Evolutionary conservation across 2,888 invertebrate genomes (phyloP).

Genomic region (Zygothrica quintamaculata): DNA sequence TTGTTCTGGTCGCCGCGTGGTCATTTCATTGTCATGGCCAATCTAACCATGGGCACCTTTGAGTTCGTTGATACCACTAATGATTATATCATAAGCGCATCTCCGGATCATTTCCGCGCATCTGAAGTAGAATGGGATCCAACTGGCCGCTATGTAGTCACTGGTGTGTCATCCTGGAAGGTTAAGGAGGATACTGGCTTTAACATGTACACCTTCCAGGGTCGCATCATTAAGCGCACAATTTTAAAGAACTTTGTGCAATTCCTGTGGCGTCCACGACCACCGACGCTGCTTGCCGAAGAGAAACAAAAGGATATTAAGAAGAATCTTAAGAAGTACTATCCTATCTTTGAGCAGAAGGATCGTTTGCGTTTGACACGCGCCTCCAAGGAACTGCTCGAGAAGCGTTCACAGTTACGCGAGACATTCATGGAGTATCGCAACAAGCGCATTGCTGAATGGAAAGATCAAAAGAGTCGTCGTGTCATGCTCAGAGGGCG

Average conservation of each 20-base stretch:
- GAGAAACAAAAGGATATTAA: conserved; percentile 97
- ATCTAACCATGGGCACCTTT: conserved; percentile 93
- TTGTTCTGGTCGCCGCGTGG: conserved; percentile 98
- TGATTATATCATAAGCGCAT: conserved; percentile 97
- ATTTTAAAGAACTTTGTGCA: conserved; percentile 97
- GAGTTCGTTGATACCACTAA: conserved; percentile 97
- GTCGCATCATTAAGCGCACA: conserved; percentile 89
- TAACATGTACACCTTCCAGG: conserved; percentile 99
- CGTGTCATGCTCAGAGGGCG: conserved; percentile 94
- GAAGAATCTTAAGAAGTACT: conserved; percentile 98
- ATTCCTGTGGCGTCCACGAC: conserved; percentile 97
- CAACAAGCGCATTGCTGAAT: conserved; percentile 90
- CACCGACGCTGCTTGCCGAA: conserved; percentile 92
- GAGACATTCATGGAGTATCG: conserved; percentile 94
- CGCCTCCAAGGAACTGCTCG: conserved; percentile 97
- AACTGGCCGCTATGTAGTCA: conserved; percentile 98
- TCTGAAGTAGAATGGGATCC: conserved; percentile 99
- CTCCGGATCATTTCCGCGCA: conserved; percentile 95
- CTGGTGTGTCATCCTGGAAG: conserved; percentile 97
- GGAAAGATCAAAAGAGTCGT: conserved; percentile 90
- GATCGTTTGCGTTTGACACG: conserved; percentile 96
- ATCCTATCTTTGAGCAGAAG: conserved; percentile 97
- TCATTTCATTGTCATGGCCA: conserved; percentile 97
- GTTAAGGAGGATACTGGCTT: conserved; percentile 97
- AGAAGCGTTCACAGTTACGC: conserved; percentile 94